These are phyloP conservation scores for Euwallacea fornicatus DNA, from an alignment of 1,140 invertebrate genomes.

Conservation along the genomic window DNA sequence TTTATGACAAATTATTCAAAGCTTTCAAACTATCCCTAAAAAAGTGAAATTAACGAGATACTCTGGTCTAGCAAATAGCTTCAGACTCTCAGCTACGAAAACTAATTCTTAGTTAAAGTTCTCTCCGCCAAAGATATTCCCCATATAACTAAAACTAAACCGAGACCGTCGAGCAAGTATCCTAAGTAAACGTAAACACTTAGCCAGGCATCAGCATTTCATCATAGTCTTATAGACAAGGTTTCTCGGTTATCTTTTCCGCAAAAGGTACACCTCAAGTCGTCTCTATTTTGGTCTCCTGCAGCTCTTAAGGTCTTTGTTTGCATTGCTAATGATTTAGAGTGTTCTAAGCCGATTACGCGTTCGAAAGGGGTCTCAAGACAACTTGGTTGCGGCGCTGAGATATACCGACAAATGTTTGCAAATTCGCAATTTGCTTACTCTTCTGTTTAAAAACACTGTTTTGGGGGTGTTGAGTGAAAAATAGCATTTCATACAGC, in stretches of 20 bases:
- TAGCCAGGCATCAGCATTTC: slow-evolving; percentile 9
- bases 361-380: slow-evolving; percentile 32
- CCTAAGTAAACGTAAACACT: slow-evolving; percentile 13
- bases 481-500: not conserved
- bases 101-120: no score
- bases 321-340: slow-evolving; percentile 38
- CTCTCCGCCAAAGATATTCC: no score
- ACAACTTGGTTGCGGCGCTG: slow-evolving; percentile 21
- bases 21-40: no score
- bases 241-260: slow-evolving; percentile 22
- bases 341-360: slow-evolving; percentile 36
- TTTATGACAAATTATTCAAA: no score
- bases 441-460: slow-evolving; percentile 10
- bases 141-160: no score
- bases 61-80: no score
- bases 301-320: slow-evolving; percentile 30
- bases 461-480: not conserved
- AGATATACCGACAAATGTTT: slow-evolving; percentile 29
- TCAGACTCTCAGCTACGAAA: no score
- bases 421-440: slow-evolving; percentile 22
- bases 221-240: slow-evolving; percentile 15
- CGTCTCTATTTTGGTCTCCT: slow-evolving; percentile 21
- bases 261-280: slow-evolving; percentile 28
- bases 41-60: no score
- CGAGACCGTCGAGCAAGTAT: not conserved